Conservation (phyloP, 37 sponge, comb jelly and placozoan genomes). For the Halichondria panicea region DNA sequence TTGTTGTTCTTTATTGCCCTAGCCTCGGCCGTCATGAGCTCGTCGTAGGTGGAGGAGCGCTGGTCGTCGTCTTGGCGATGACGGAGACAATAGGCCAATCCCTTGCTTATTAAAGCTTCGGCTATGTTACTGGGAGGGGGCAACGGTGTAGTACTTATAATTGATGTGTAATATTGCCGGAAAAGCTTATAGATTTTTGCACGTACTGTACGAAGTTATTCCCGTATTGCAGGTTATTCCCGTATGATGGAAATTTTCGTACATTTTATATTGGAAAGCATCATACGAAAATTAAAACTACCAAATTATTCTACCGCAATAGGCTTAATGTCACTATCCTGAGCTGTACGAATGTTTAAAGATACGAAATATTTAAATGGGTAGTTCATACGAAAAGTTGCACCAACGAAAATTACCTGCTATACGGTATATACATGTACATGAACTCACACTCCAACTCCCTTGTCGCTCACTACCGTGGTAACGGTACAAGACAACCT, state of each 20-base stretch:
- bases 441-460: slow-evolving; percentile 70
- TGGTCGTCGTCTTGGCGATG: slow-evolving; percentile 93
- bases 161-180: too few relatives aligned
- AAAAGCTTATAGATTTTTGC: too few relatives aligned
- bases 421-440: neutral
- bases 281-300: too few relatives aligned
- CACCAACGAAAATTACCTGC: neutral
- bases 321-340: too few relatives aligned
- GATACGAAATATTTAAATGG: neutral
- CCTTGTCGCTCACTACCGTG: too few relatives aligned
- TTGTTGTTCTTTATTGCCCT: slow-evolving; percentile 83
- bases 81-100: slow-evolving; percentile 74
- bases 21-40: slow-evolving; percentile 81
- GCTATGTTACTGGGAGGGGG: slow-evolving; percentile 80
- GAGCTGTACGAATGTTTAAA: too few relatives aligned
- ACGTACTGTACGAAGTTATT: too few relatives aligned
- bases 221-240: too few relatives aligned
- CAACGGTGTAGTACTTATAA: neutral
- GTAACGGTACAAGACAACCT: slow-evolving; percentile 85
- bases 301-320: neutral
- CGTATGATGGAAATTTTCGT: too few relatives aligned
- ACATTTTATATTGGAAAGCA: too few relatives aligned
- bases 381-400: neutral
- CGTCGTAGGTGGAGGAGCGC: slow-evolving; percentile 89
- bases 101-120: slow-evolving; percentile 95